Base-by-base conservation (phyloP, 2,888 invertebrate species). In the Hermodice carunculata region DNA sequence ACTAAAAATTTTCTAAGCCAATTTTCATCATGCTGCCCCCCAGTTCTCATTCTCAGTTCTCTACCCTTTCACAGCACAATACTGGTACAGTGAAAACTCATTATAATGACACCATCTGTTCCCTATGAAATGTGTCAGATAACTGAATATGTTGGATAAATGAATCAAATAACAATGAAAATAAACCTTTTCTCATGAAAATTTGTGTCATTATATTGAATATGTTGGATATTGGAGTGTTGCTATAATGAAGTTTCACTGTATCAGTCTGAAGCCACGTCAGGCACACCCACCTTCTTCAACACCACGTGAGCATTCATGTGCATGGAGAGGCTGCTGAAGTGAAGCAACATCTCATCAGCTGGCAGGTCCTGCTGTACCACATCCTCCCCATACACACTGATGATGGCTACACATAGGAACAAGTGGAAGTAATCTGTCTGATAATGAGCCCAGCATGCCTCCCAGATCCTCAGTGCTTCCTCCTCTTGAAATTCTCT, bases 391-490 rank as follows among this genome's bases (percentile, higher is more conserved):
- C 89, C 88, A 83, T 97, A 98, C 32, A 96, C 94, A 43, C 93
- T 93, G 69, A 97, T 92, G 78, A 98, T 96, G 60, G 97, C 94
- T 75, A 96, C 89, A 82, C 96, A 96, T 61, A 98, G 89, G 87
- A 98, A 98, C 79, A 98, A 88, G 83, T 98, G 96, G 88, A 98
- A 98, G 86, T 96, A 96, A 85, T 96, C 95, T 0, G 97, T 97
- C 81, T 96, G 91, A 86, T 95, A 96, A 87, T 95, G 95, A 0
- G 96, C 93, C 98, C 98, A 98, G 87, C 97, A 98, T 2, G 96
- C 93, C 87, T 97, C 95, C 96, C 96, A 96, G 92, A 96, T 95
- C 34, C 92, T 89, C 48, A 96, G 89, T 0, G 95, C 95, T 40
- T 94, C 93, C 17, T 91, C 91, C 84, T 95, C 95, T 0, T 93